Evolutionary conservation across 2,797 vertebrate genomes (phyloP).

Genomic region (Sylvilagus floridanus): DNA sequence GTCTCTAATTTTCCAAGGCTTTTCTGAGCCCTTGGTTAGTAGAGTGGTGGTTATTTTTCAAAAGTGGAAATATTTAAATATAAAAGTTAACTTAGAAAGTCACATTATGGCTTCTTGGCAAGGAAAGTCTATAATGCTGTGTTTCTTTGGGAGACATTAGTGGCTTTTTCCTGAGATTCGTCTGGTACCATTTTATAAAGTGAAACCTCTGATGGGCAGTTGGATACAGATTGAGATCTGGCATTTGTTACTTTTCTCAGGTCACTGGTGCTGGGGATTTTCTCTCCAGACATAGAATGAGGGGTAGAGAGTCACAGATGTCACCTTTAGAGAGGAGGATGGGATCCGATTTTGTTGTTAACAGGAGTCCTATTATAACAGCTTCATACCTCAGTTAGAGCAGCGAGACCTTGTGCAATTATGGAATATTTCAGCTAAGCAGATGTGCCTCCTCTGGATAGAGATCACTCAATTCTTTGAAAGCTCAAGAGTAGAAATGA

Average conservation of each 20-base stretch:
- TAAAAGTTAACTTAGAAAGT: constrained; percentile 44
- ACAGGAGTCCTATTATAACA: constrained; percentile 69
- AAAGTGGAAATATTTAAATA: constrained; percentile 30
- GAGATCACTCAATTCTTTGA: constrained; percentile 73
- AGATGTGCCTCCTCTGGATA: constrained; percentile 71
- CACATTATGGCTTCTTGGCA: constrained; percentile 42
- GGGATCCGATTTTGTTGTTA: constrained; percentile 44
- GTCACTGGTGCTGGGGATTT: not conserved
- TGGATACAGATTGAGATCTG: constrained; percentile 16
- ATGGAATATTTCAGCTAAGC: constrained; percentile 72
- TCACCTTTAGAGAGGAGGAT: constrained; percentile 67
- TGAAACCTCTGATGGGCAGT: constrained; percentile 13
- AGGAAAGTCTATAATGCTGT: not conserved
- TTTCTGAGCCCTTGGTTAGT: not conserved
- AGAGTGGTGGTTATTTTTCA: not conserved
- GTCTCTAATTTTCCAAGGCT: not conserved
- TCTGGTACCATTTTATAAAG: constrained; percentile 56
- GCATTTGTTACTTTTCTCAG: constrained; percentile 44
- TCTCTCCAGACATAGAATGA: not conserved
- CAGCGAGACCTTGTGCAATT: constrained; percentile 26
- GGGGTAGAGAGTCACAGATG: not conserved
- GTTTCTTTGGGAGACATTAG: constrained; percentile 52
- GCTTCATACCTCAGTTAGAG: constrained; percentile 58
- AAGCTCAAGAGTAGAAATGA: constrained; percentile 69
- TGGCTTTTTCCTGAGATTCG: constrained; percentile 30